phyloP scores from a whole-genome alignment of 2,888 invertebrate genomes.

The Papilio elwesi region DNA sequence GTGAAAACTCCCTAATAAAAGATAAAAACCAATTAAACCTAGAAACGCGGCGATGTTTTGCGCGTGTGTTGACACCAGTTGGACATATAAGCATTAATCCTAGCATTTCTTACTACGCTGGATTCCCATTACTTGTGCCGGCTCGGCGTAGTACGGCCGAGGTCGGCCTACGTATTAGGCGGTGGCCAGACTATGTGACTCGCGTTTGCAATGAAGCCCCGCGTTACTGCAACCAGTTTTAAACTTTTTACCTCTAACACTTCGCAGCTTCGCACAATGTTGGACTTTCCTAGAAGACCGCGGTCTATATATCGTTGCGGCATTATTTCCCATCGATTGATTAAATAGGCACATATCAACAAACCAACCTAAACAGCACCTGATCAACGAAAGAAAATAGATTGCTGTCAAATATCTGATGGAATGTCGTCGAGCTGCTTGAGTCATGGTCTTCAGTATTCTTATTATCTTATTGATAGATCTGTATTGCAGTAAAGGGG shows the following conservation, averaged over 20 bases:
- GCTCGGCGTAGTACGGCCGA: slow-evolving; percentile 54
- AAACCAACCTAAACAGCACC: neutral
- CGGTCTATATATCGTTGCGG: slow-evolving; percentile 28
- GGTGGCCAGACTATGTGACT: slow-evolving; percentile 67
- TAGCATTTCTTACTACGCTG: slow-evolving; percentile 18
- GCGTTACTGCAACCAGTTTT: slow-evolving; percentile 45
- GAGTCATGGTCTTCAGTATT: too few relatives aligned
- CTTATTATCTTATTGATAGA: too few relatives aligned
- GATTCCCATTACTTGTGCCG: slow-evolving; percentile 48
- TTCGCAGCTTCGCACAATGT: slow-evolving; percentile 29
- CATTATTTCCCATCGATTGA: slow-evolving; percentile 23
- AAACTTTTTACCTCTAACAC: slow-evolving; percentile 38
- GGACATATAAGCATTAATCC: slow-evolving; percentile 19
- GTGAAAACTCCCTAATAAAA: neutral
- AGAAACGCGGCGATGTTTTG: slow-evolving; percentile 11
- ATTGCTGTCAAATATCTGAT: neutral
- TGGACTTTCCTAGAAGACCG: slow-evolving; percentile 32
- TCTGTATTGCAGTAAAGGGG: too few relatives aligned
- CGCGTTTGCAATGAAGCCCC: slow-evolving; percentile 62
- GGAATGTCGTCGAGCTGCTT: neutral
- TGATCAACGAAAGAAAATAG: neutral
- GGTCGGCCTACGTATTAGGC: slow-evolving; percentile 77
- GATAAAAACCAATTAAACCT: slow-evolving; percentile 6
- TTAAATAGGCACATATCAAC: slow-evolving; percentile 1
- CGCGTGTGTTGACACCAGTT: slow-evolving; percentile 16